Conservation (phyloP, 2,888 invertebrate genomes). For the Thereva unica region DNA sequence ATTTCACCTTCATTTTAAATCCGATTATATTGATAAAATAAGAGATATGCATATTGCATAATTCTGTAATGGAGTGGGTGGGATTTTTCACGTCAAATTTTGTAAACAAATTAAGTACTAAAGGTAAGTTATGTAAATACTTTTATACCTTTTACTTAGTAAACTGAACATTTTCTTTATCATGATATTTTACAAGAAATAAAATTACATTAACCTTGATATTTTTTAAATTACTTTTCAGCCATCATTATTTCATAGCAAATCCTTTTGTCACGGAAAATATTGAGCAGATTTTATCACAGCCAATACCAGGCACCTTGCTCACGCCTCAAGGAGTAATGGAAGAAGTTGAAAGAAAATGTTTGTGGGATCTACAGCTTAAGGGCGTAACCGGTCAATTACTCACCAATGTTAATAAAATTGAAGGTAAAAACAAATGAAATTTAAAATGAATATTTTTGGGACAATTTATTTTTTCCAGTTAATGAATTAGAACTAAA, state of each 20-base stretch:
- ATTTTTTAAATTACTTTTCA: slow-evolving; percentile 34
- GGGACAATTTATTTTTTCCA: slow-evolving; percentile 43
- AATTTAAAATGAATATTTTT: slow-evolving; percentile 36
- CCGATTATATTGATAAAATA: no score
- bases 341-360: slow-evolving; percentile 53
- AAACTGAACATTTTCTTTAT: no score
- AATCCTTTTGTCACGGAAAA: slow-evolving; percentile 54
- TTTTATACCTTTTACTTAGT: no score
- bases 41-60: no score
- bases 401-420: slow-evolving; percentile 52
- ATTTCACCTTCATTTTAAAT: no score
- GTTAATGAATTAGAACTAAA: slow-evolving; percentile 50
- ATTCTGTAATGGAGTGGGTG: no score
- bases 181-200: no score
- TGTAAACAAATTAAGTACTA: no score
- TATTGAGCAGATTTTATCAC: slow-evolving; percentile 52
- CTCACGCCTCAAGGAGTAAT: slow-evolving; percentile 53
- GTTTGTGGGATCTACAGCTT: slow-evolving; percentile 54
- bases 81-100: no score
- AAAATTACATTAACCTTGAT: no score
- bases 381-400: slow-evolving; percentile 50
- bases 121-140: no score
- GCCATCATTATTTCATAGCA: slow-evolving; percentile 50
- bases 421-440: slow-evolving; percentile 50
- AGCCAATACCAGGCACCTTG: slow-evolving; percentile 53